A percentile compares a stretch with the other conserved stretches of the same genome.
phyloP scores from a whole-genome alignment of 2,113 vertebrate species.

The Channa argus region DNA sequence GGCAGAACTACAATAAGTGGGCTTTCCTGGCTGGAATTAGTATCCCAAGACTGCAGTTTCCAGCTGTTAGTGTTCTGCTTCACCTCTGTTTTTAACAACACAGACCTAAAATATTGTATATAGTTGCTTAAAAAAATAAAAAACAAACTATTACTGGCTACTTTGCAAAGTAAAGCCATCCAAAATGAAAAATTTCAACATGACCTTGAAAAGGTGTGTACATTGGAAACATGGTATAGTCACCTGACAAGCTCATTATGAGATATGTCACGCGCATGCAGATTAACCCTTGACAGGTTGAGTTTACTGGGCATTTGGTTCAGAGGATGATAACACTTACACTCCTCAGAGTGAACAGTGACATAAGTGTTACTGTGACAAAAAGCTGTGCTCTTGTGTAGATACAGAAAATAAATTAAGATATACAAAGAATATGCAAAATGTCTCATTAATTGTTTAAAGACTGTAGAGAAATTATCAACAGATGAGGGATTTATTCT shows the following conservation, averaged over 20 bases:
- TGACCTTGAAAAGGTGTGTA: neutral
- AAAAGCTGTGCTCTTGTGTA: neutral
- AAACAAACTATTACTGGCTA: neutral
- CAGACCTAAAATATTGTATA: too few species aligned
- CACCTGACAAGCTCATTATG: constrained; percentile 10
- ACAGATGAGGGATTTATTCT: neutral
- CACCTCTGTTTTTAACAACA: constrained; percentile 11
- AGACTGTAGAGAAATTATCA: too few species aligned
- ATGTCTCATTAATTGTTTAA: too few species aligned
- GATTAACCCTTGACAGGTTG: constrained; percentile 15
- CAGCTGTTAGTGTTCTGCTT: neutral
- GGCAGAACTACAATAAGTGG: neutral
- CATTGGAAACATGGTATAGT: neutral
- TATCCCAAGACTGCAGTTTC: neutral
- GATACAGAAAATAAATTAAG: neutral
- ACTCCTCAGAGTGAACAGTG: neutral
- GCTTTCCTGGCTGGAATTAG: too few species aligned
- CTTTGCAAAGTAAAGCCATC: neutral
- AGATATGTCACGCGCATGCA: constrained; percentile 7
- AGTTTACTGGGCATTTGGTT: neutral
- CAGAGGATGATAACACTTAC: neutral
- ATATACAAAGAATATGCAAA: too few species aligned
- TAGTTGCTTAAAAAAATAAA: too few species aligned
- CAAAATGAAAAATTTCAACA: neutral
- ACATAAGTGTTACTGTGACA: neutral